Evolutionary conservation across 35 echinoderm and acorn worm species (phyloP).

Genomic region (Apostichopus parvimensis): DNA sequence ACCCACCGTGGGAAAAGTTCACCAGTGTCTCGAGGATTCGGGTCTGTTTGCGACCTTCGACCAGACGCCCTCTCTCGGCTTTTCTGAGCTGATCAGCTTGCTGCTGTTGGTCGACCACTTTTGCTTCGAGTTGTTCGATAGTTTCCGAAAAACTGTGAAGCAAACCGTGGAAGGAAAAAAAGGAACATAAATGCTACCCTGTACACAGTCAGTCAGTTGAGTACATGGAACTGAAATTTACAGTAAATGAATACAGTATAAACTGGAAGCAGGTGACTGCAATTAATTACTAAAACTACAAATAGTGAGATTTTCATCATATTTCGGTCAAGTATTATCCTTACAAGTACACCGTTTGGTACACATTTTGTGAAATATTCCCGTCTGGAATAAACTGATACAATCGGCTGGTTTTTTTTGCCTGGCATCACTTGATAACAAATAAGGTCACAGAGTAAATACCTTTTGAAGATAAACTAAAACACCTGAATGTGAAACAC

Average conservation of each 20-base stretch:
- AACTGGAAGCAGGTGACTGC: no score
- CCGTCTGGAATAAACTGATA: no score
- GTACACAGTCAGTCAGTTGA: not conserved
- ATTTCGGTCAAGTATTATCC: no score
- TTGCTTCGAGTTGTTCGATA: slow-evolving; percentile 75
- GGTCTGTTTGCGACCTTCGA: slow-evolving; percentile 72
- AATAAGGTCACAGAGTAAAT: no score
- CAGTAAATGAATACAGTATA: not conserved
- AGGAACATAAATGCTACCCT: not conserved
- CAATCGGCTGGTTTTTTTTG: no score
- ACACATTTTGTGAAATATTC: no score
- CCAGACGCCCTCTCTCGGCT: slow-evolving; percentile 69
- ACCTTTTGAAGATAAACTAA: no score
- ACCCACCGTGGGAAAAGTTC: slow-evolving; percentile 45
- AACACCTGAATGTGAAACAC: no score
- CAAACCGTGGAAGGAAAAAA: not conserved
- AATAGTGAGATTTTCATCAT: no score
- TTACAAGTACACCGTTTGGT: no score
- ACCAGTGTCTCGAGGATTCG: slow-evolving; percentile 62
- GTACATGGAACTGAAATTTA: not conserved
- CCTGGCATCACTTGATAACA: no score
- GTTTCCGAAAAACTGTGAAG: slow-evolving; percentile 79
- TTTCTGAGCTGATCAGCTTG: slow-evolving; percentile 71
- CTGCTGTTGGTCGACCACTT: slow-evolving; percentile 65
- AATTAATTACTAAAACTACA: no score